Evolutionary conservation across 1,140 invertebrate genomes (phyloP), one percentile per base, ranked within the genome.

Genomic region (Calliphora vicina): DNA sequence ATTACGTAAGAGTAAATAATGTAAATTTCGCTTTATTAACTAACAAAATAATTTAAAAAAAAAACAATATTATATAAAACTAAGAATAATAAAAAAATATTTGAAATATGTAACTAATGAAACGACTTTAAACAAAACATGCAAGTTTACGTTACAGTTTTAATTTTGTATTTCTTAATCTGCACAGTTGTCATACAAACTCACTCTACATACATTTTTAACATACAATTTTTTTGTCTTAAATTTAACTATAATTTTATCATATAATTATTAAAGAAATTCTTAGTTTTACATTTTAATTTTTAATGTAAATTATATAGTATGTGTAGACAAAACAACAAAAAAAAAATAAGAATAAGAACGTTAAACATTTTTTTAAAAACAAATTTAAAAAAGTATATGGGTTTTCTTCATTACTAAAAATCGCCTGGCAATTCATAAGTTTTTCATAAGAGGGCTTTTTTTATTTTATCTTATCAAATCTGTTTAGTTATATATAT

Each of bases 1-100:
- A 81, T 81, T 81, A 81, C 80, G 80, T 81, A 71, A 81, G 23
- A 57, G 26, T 71, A 81, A 81, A 45, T 57, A 81, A 25, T 81
- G 50, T 42, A 81, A 81, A 81, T 81, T 61, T 67, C 61, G 61
- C 74, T 67, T 45, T 81, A 67, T 35, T 12, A 27, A 81, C 57
- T 43, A 81, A 61, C 10, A 29, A 35, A 50, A 17, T 12, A 17
- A 50, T n/a, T n/a, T n/a, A 17, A 50, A 50, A 50, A 50, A 50
- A 17, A 50, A 50, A 15, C 15, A 5, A 17, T 12, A 67, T 67
- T 25, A 67, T 57, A 67, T 23, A 67, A 67, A 23, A 20, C 9
- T 67, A 23, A 23, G 9, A 20, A 23, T 23, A 20, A 67, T 23
- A 67, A 67, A 67, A 67, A 25, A 23, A 67, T 67, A 23, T 67